Percentiles rank a stretch among this genome's conserved stretches.
Conservation (phyloP, 2,797 vertebrate genomes). For the Epinephelus awoara region DNA sequence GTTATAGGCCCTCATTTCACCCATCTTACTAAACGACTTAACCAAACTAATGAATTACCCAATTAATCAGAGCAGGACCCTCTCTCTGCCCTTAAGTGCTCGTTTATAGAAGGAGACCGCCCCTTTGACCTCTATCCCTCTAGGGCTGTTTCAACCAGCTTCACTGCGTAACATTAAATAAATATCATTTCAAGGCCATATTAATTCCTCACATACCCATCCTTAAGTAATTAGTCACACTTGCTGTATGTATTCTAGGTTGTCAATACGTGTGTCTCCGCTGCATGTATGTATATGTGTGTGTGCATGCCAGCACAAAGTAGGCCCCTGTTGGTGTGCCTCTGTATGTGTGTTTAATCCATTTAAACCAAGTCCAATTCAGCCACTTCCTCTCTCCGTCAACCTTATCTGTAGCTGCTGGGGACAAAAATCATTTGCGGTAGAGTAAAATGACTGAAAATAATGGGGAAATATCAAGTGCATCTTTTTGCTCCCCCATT, state of each 20-base stretch:
- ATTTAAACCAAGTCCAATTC: conserved; percentile 83
- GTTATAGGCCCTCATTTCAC: conserved; percentile 79
- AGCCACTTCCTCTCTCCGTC: conserved; percentile 77
- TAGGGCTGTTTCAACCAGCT: conserved; percentile 83
- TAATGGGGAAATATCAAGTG: conserved; percentile 85
- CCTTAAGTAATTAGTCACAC: conserved; percentile 85
- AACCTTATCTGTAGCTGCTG: conserved; percentile 85
- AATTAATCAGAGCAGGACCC: conserved; percentile 88
- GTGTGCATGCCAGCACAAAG: conserved; percentile 27
- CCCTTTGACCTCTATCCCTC: conserved; percentile 85
- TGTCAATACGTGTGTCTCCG: conserved; percentile 69
- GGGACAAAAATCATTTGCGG: conserved; percentile 85
- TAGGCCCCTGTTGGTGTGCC: conserved; percentile 45
- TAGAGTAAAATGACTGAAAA: conserved; percentile 82
- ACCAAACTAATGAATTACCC: conserved; percentile 89
- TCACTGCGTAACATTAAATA: conserved; percentile 86
- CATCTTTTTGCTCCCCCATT: conserved; percentile 84
- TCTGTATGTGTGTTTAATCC: conserved; percentile 76
- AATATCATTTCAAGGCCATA: conserved; percentile 86
- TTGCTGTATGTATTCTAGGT: conserved; percentile 75
- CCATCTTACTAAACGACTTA: conserved; percentile 83
- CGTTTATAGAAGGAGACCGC: conserved; percentile 84
- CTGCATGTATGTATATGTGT: conserved; percentile 40
- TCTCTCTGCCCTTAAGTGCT: conserved; percentile 86
- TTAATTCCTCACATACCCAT: conserved; percentile 83